Conservation (phyloP, 2,113 vertebrate species). For the Phaethornis superciliosus region DNA sequence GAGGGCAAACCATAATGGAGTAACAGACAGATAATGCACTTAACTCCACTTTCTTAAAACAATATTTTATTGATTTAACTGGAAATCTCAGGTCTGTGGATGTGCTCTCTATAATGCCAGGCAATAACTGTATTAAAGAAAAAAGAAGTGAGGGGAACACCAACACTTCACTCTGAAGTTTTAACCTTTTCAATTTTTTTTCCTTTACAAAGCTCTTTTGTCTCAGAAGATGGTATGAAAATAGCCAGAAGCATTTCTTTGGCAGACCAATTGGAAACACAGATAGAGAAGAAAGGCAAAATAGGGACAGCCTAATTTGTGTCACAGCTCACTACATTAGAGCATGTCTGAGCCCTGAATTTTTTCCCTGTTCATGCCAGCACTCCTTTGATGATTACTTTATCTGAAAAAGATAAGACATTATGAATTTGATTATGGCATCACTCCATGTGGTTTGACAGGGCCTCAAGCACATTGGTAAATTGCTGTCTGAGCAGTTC, state of each 20-base stretch:
- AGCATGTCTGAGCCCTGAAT: conserved; percentile 56
- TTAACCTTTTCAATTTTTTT: conserved; percentile 5
- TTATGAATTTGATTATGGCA: conserved; percentile 44
- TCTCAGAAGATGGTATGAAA: background rate
- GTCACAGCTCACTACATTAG: conserved; percentile 48
- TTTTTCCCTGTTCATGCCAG: conserved; percentile 59
- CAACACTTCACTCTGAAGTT: background rate
- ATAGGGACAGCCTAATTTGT: conserved; percentile 45
- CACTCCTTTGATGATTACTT: conserved; percentile 31
- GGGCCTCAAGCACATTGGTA: conserved; percentile 34
- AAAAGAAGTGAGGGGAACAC: background rate
- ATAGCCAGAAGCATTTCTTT: background rate
- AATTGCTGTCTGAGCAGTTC: conserved; percentile 29
- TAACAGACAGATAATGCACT: conserved; percentile 47
- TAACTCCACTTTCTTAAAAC: conserved; percentile 45
- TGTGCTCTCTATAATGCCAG: background rate
- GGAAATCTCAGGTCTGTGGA: conserved; percentile 29
- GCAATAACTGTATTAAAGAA: background rate
- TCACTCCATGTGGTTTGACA: conserved; percentile 17
- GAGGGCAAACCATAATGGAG: conserved; percentile 29
- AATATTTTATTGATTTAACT: conserved; percentile 56
- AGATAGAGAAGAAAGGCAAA: conserved; percentile 34
- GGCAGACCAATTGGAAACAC: conserved; percentile 1
- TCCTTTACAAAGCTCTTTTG: background rate
- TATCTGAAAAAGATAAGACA: conserved; percentile 47